Evolutionary conservation across 2,888 invertebrate genomes (phyloP), one percentile per base, ranked within the genome.

Genomic region (Meganola albula): DNA sequence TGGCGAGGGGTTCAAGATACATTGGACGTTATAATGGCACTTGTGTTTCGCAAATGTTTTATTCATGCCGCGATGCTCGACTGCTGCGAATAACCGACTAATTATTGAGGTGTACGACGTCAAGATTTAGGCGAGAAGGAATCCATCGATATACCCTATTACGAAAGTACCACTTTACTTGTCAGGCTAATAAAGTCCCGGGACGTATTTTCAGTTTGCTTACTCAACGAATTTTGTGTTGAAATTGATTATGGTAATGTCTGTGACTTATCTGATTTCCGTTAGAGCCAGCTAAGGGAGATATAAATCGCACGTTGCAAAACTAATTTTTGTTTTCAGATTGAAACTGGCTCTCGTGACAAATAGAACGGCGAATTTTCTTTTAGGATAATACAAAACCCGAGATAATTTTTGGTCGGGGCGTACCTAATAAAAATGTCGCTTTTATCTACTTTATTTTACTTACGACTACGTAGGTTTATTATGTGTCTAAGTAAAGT

Each of bases 31-130:
- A 54, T 57, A 61, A 63, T 65, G 58, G 69, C 68, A 68, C 72
- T 74, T 64, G 70, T 66, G 69, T 73, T 74, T 63, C 63, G 63
- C 66, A 60, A 64, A 68, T 58, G 82, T 82, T 79, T 83, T 82
- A 83, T 83, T 83, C 83, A 82, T 80, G 69, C 53, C 66, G 60
- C 69, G 70, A 72, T 64, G 72, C 69, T 72, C 64, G 63, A 58
- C 62, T 68, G 61, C 72, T 63, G 69, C 60, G 74, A 74, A 74
- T 77, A 75, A 74, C 74, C 70, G 72, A 59, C 75, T 83, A 82
- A 80, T 79, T 82, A 76, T 77, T 68, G 65, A 77, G 74, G 76
- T 77, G 71, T 73, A 69, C 65, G 60, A 56, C 28, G 42, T 58
- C 60, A 64, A 68, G 72, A 71, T 75, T 71, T 64, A 57, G 62